phyloP scores from a whole-genome alignment of 2,113 vertebrate species.

The Xenopus tropicalis region UCB_Xtro_10.0 CM004446.2:71213001-71213500 shows the following conservation, averaged over 20 bases:
- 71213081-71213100: constrained; percentile 33
- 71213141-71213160: constrained; percentile 37
- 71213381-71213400: constrained; percentile 54
- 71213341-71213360: constrained; percentile 46
- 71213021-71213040: not conserved
- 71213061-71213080: constrained; percentile 35
- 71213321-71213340: constrained; percentile 45
- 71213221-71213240: constrained; percentile 46
- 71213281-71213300: constrained; percentile 46
- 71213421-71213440: constrained; percentile 24
- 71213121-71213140: constrained; percentile 40
- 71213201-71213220: constrained; percentile 35
- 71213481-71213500: not conserved
- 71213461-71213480: constrained; percentile 11
- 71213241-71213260: constrained; percentile 42
- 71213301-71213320: constrained; percentile 45
- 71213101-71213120: constrained; percentile 40
- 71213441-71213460: constrained; percentile 17
- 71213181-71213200: constrained; percentile 7
- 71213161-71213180: constrained; percentile 41
- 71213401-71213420: constrained; percentile 37
- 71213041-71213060: constrained; percentile 24
- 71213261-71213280: constrained; percentile 46
- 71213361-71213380: constrained; percentile 46
- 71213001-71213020: not conserved